Conservation (phyloP, 2,797 vertebrate genomes). For the Orestias chungarensis region DNA sequence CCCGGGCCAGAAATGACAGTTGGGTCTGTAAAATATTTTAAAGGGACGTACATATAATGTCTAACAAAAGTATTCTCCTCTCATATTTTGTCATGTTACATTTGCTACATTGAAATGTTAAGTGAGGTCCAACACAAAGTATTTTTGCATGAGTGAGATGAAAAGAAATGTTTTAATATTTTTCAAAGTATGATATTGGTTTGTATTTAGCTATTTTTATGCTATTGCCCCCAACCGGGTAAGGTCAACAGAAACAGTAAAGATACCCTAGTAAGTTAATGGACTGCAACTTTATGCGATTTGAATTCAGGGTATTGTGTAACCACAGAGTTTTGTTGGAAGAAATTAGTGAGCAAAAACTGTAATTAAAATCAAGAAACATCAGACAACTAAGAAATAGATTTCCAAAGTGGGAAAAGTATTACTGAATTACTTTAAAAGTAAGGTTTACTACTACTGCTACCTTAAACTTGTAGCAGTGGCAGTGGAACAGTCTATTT, state of each 20-base stretch:
- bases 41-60: conserved; percentile 15
- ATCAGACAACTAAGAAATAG: background rate
- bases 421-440: too few species aligned
- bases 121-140: background rate
- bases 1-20: conserved; percentile 35
- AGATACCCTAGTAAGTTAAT: background rate
- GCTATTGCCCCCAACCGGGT: background rate
- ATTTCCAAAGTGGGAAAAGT: background rate
- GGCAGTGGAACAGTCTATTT: conserved; percentile 30
- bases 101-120: background rate
- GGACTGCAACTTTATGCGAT: background rate
- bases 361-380: background rate
- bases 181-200: background rate
- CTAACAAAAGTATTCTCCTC: background rate
- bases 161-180: background rate
- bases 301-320: background rate
- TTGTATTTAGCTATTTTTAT: background rate
- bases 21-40: conserved; percentile 19
- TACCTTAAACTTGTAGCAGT: too few species aligned
- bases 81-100: background rate
- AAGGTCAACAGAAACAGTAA: too few species aligned
- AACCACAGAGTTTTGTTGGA: background rate
- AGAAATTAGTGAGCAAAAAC: background rate
- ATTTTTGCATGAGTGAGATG: background rate
- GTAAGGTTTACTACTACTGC: too few species aligned